Percentiles rank a stretch among this genome's conserved stretches.
Evolutionary conservation across 53 echinoderm and acorn worm species (phyloP).

Genomic region (Pentamera pediparva): DNA sequence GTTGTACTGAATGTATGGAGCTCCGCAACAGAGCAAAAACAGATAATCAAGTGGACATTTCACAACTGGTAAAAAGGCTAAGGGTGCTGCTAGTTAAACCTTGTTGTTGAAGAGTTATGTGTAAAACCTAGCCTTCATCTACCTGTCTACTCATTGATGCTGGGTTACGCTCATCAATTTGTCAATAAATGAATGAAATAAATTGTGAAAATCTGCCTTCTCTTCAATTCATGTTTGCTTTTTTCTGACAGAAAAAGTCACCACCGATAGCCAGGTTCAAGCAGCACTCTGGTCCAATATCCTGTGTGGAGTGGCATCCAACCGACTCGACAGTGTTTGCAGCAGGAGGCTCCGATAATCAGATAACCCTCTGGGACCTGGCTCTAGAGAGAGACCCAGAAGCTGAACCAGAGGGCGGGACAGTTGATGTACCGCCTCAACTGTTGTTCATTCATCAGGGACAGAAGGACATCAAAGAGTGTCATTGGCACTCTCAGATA

Average conservation of each 20-base stretch:
- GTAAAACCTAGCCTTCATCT: too few relatives aligned
- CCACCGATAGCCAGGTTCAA: slow-evolving; percentile 95
- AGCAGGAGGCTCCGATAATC: slow-evolving; percentile 76
- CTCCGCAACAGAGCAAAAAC: too few relatives aligned
- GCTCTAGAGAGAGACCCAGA: slow-evolving; percentile 67
- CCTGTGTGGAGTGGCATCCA: slow-evolving; percentile 86
- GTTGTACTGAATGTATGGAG: too few relatives aligned
- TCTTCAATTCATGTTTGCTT: background rate
- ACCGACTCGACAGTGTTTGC: slow-evolving; percentile 89
- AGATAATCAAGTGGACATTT: too few relatives aligned
- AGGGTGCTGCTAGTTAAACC: too few relatives aligned
- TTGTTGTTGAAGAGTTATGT: too few relatives aligned
- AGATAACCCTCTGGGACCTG: slow-evolving; percentile 93
- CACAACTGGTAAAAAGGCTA: too few relatives aligned
- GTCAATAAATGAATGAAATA: background rate
- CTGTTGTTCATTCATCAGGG: slow-evolving; percentile 96
- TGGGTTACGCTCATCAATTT: background rate
- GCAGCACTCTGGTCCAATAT: slow-evolving; percentile 92
- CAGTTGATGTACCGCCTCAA: slow-evolving; percentile 78
- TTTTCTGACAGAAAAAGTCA: slow-evolving; percentile 53
- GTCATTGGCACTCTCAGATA: slow-evolving; percentile 95
- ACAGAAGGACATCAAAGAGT: slow-evolving; percentile 91
- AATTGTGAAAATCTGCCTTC: background rate
- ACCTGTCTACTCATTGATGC: too few relatives aligned
- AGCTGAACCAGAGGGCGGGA: slow-evolving; percentile 28